Conservation (phyloP, 2,888 invertebrate genomes). For the Eulithis testata region DNA sequence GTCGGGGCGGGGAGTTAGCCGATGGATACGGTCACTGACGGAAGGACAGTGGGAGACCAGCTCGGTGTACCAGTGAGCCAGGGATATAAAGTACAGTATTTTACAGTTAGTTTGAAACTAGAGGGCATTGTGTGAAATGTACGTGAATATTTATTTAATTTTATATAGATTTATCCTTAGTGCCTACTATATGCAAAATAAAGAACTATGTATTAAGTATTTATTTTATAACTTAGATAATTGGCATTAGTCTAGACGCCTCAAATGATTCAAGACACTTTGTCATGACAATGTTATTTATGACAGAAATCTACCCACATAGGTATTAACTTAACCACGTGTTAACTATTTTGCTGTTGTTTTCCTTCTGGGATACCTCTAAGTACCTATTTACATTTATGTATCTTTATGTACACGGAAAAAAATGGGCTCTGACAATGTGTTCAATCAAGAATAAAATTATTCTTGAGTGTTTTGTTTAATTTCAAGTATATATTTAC, state of each 20-base stretch:
- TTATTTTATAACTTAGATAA: constrained; percentile 17
- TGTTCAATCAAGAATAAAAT: no score
- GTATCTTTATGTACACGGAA: not conserved
- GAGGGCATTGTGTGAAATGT: no score
- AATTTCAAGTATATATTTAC: no score
- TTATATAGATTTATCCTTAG: not conserved
- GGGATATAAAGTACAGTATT: no score
- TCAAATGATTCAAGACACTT: constrained; percentile 19
- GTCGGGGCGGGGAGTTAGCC: no score
- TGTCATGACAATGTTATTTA: constrained; percentile 29
- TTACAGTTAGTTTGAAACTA: no score
- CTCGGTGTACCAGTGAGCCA: no score
- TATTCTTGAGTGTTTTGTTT: no score
- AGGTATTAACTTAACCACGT: constrained; percentile 27
- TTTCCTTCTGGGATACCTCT: constrained; percentile 5
- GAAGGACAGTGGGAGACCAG: no score
- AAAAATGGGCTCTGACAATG: no score
- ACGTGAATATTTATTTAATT: no score
- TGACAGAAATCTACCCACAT: constrained; percentile 25
- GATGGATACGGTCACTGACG: no score
- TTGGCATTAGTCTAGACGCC: constrained; percentile 25
- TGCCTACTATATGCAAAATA: constrained; percentile 4
- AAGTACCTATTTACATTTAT: not conserved
- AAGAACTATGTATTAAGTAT: not conserved
- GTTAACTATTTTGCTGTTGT: constrained; percentile 18